Conservation (phyloP, 2,888 invertebrate species). For the Tipula lateralis region DNA sequence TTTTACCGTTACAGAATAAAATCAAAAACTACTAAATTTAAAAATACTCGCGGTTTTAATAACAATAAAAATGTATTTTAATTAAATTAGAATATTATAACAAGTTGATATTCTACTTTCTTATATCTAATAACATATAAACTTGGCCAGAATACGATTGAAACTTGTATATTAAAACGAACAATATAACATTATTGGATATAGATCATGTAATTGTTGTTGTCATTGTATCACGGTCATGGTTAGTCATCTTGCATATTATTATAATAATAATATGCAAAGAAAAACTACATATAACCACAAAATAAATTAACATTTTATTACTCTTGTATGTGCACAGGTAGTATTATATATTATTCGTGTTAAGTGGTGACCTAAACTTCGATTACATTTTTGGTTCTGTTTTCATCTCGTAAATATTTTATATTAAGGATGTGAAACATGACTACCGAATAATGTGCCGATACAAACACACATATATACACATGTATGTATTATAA, state of each 20-base stretch:
- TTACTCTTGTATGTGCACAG: not conserved
- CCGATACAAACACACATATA: not conserved
- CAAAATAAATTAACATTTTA: not conserved
- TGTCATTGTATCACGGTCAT: not conserved
- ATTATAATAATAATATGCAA: not conserved
- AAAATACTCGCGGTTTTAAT: not conserved
- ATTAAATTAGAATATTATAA: no score
- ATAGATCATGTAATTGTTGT: not conserved
- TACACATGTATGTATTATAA: not conserved
- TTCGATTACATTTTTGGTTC: not conserved
- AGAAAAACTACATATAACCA: not conserved
- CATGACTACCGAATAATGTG: constrained; percentile 11
- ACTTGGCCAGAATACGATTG: not conserved
- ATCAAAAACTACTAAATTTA: constrained; percentile 7
- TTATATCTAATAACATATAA: not conserved
- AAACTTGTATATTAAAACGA: not conserved
- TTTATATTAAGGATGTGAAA: not conserved
- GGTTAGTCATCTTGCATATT: constrained; percentile 24
- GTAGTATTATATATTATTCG: not conserved
- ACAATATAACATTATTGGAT: not conserved
- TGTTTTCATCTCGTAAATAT: not conserved
- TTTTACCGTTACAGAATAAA: not conserved
- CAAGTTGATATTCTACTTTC: constrained; percentile 13
- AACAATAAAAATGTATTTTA: not conserved
- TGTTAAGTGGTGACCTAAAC: not conserved